phyloP scores from a whole-genome alignment of 2,797 vertebrate genomes.

The Leptatherina wallacei region DNA sequence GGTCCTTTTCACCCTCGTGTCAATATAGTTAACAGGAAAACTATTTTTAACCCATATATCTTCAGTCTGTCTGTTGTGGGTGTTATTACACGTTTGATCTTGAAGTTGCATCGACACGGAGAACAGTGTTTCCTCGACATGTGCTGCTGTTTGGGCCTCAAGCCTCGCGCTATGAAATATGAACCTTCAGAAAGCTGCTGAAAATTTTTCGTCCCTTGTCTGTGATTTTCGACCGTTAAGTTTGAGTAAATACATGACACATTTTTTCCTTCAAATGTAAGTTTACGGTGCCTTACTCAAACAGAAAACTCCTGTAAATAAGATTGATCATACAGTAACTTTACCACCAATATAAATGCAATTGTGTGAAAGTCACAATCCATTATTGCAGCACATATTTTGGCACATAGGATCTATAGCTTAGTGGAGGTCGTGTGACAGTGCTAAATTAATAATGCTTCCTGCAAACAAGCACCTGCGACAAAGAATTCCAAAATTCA shows the following conservation, averaged over 20 bases:
- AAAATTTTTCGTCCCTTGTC: conserved; percentile 18
- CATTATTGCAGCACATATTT: conserved; percentile 1
- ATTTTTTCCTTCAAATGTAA: not conserved
- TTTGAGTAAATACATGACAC: not conserved
- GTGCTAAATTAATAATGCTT: conserved; percentile 19
- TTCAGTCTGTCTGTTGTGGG: not conserved
- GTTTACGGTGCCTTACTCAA: conserved; percentile 1
- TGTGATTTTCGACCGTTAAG: conserved; percentile 12
- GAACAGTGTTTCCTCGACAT: conserved; percentile 53
- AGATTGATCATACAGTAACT: conserved; percentile 1
- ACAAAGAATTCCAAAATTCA: conserved; percentile 11
- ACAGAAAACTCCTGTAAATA: conserved; percentile 14
- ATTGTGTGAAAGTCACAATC: conserved; percentile 7
- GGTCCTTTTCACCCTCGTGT: conserved; percentile 6
- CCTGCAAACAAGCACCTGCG: conserved; percentile 12
- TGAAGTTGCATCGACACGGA: conserved; percentile 19
- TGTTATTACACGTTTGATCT: not conserved
- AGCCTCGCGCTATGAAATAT: conserved; percentile 61
- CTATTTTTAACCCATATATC: not conserved
- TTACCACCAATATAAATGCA: not conserved
- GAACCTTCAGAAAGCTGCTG: conserved; percentile 39
- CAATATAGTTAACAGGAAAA: not conserved
- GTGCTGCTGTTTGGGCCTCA: conserved; percentile 70
- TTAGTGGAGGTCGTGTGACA: not conserved
- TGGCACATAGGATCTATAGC: not conserved